These are phyloP conservation scores for Sebastes diploproa DNA, from an alignment of 2,797 vertebrate genomes.

Conservation along the genomic window DNA sequence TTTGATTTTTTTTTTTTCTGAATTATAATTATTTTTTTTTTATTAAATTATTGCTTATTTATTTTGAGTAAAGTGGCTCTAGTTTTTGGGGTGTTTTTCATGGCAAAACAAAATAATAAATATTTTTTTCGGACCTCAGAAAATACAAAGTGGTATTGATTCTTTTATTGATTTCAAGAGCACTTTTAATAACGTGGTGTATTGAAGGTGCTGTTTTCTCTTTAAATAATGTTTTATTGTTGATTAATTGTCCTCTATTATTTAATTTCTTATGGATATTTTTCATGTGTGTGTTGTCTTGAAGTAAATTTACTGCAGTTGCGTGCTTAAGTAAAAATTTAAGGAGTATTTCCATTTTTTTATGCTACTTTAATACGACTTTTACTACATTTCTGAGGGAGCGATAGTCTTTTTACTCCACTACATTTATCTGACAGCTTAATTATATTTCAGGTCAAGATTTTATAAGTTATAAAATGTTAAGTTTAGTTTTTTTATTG, in stretches of 20 bases:
- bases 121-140: no score
- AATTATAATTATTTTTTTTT: no score
- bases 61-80: not conserved
- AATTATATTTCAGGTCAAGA: not conserved
- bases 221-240: not conserved
- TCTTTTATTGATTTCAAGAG: not conserved
- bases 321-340: no score
- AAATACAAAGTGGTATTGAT: not conserved
- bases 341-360: not conserved
- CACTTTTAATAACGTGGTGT: not conserved
- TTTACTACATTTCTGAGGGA: not conserved
- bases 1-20: no score
- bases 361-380: not conserved
- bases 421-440: not conserved
- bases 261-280: not conserved
- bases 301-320: not conserved
- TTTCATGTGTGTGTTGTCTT: not conserved
- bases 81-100: not conserved
- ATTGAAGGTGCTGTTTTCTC: not conserved
- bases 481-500: no score
- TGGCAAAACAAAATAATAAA: not conserved
- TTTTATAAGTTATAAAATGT: no score
- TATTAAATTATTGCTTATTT: no score
- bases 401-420: not conserved
- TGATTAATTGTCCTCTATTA: not conserved